A percentile compares a stretch with the other conserved stretches of the same genome.
Evolutionary conservation across 2,797 vertebrate genomes (phyloP).

Genomic region (Craterocephalus amniculus): DNA sequence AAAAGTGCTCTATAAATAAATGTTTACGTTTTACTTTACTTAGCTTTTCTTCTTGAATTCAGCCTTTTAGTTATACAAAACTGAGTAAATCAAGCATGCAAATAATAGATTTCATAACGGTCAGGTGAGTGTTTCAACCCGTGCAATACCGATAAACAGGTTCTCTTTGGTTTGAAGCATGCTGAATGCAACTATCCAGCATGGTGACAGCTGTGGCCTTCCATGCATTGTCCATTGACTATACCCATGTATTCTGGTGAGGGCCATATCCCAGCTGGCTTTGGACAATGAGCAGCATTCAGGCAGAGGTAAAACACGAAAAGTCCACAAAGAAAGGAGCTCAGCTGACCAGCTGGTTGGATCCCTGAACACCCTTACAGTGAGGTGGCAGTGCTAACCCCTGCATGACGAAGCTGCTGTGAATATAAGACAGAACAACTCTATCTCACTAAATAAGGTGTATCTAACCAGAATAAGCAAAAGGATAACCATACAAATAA

Average conservation of each 20-base stretch:
- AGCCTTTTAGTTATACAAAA: background rate
- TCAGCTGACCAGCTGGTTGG: background rate
- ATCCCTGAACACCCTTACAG: background rate
- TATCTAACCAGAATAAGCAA: background rate
- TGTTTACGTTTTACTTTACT: too few relatives aligned
- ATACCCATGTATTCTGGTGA: background rate
- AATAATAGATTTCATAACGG: background rate
- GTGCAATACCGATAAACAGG: background rate
- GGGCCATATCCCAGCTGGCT: background rate
- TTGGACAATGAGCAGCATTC: background rate
- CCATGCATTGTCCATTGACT: slow-evolving; percentile 1
- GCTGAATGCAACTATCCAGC: background rate
- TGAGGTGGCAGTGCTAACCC: background rate
- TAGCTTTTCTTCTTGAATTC: background rate
- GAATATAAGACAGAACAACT: background rate
- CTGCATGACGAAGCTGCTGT: background rate
- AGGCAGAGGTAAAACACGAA: background rate
- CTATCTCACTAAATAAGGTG: background rate
- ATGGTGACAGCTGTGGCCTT: background rate
- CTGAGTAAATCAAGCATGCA: background rate
- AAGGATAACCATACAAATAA: background rate
- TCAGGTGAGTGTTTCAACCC: background rate
- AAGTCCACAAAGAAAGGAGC: background rate
- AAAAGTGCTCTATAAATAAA: too few relatives aligned
- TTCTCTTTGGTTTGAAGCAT: background rate